A percentile compares a stretch with the other conserved stretches of the same genome.
Conservation (phyloP, 2,113 vertebrate genomes). For the Vulpes ferrilata region DNA sequence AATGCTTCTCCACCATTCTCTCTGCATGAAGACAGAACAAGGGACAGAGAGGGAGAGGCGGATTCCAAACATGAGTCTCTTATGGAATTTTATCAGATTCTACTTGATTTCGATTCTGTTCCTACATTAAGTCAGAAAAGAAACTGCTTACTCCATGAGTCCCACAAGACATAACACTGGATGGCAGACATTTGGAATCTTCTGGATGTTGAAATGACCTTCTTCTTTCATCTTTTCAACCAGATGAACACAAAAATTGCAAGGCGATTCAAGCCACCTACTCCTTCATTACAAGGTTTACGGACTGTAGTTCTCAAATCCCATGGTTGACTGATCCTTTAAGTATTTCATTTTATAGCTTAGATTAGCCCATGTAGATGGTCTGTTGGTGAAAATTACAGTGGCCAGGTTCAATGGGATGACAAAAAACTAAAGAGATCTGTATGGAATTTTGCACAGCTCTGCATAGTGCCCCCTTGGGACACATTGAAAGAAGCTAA, state of each 20-base stretch:
- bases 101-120: neutral
- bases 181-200: neutral
- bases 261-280: neutral
- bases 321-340: no score
- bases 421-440: neutral
- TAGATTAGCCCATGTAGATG: neutral
- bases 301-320: neutral
- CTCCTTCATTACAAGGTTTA: neutral
- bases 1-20: neutral
- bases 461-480: neutral
- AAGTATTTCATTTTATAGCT: neutral
- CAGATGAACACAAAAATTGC: neutral
- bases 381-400: neutral
- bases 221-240: neutral
- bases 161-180: neutral
- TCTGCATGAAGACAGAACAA: neutral
- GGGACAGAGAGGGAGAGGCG: neutral
- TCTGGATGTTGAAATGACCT: neutral
- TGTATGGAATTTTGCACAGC: accelerated
- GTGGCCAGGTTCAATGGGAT: neutral
- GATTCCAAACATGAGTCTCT: neutral
- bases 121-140: neutral
- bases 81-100: slow-evolving; percentile 18
- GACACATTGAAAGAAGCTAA: neutral
- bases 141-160: accelerated